These are phyloP conservation scores for Drosophila imparisetae DNA, from an alignment of 2,888 invertebrate genomes.

Conservation along the genomic window DNA sequence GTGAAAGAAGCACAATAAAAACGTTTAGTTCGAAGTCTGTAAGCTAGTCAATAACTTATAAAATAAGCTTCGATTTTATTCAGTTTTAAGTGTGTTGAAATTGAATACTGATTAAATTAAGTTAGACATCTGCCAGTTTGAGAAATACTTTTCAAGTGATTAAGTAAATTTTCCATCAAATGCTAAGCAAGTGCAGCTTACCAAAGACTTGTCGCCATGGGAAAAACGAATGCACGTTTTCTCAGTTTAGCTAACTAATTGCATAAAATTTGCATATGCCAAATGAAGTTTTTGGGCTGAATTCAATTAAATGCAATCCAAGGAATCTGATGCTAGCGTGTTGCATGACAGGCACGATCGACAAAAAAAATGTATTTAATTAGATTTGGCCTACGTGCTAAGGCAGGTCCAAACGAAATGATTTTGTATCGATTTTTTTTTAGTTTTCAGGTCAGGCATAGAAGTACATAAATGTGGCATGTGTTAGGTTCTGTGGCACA, in stretches of 20 bases:
- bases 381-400: constrained; percentile 35
- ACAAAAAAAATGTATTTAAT: constrained; percentile 30
- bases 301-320: constrained; percentile 42
- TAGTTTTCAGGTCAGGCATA: constrained; percentile 57
- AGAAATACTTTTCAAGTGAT: neutral
- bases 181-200: constrained; percentile 24
- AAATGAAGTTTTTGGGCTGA: constrained; percentile 39
- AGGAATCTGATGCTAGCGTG: constrained; percentile 47
- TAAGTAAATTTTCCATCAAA: neutral
- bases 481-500: constrained; percentile 38
- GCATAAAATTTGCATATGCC: constrained; percentile 70
- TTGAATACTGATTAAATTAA: neutral
- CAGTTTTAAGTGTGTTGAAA: neutral
- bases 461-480: constrained; percentile 21
- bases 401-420: constrained; percentile 27
- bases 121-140: neutral
- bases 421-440: constrained; percentile 34
- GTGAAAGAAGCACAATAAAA: neutral
- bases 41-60: neutral
- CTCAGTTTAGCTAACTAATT: constrained; percentile 41
- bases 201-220: constrained; percentile 13
- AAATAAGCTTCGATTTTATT: neutral
- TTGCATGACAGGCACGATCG: constrained; percentile 37
- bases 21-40: neutral
- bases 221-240: constrained; percentile 50